Evolutionary conservation across 2,888 invertebrate species (phyloP).

Genomic region (Philereme vetulata): DNA sequence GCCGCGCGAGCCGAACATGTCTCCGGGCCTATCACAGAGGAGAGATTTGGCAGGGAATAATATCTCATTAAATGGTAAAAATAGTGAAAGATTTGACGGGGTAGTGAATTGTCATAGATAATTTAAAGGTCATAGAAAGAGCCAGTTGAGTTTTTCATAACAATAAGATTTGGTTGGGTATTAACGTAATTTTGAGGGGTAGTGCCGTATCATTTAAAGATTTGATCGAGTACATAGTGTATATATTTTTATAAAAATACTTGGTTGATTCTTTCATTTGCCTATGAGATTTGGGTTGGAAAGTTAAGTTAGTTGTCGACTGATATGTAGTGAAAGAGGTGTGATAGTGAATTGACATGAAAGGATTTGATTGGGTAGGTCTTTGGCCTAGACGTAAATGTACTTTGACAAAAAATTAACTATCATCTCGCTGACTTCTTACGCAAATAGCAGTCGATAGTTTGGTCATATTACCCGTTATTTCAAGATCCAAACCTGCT

Average conservation of each 20-base stretch:
- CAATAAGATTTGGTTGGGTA: too few relatives aligned
- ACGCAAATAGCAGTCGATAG: too few relatives aligned
- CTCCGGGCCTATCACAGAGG: slow-evolving; percentile 47
- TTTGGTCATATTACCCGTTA: not conserved
- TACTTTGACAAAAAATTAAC: too few relatives aligned
- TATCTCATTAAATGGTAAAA: slow-evolving; percentile 1
- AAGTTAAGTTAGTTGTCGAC: not conserved
- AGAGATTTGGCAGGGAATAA: slow-evolving; percentile 30
- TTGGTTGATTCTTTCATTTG: too few relatives aligned
- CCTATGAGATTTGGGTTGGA: too few relatives aligned
- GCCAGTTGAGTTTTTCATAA: too few relatives aligned
- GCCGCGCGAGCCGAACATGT: slow-evolving; percentile 31
- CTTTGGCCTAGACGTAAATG: not conserved
- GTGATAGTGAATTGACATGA: slow-evolving; percentile 8
- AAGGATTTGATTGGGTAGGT: slow-evolving; percentile 1
- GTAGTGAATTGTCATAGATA: not conserved
- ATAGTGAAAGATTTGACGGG: not conserved
- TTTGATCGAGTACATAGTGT: too few relatives aligned
- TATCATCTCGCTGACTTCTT: too few relatives aligned
- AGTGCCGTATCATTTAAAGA: too few relatives aligned
- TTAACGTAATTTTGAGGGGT: too few relatives aligned
- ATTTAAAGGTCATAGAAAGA: too few relatives aligned
- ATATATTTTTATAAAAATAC: too few relatives aligned
- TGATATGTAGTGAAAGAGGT: not conserved
- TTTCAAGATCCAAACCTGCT: slow-evolving; percentile 57